phyloP scores from a whole-genome alignment of 2,797 vertebrate species.

The Pseudochromis fuscus region DNA sequence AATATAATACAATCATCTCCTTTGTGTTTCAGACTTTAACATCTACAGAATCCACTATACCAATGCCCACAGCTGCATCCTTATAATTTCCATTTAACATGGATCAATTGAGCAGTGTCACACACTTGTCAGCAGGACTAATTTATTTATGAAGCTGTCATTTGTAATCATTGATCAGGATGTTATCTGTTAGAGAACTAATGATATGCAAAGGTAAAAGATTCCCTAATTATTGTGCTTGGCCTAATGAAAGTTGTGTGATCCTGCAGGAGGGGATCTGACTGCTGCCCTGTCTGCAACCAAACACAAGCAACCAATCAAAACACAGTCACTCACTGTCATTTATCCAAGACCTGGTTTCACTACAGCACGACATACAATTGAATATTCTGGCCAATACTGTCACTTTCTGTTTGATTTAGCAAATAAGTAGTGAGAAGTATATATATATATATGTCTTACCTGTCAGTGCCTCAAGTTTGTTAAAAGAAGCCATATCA shows the following conservation, averaged over 20 bases:
- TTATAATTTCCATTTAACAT: constrained; percentile 82
- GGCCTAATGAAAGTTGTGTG: constrained; percentile 91
- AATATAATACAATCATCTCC: neutral
- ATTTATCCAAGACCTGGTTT: constrained; percentile 19
- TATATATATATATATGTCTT: neutral
- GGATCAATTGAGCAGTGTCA: constrained; percentile 86
- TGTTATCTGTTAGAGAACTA: constrained; percentile 88
- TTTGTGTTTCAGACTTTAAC: neutral
- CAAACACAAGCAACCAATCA: constrained; percentile 17
- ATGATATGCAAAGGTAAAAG: constrained; percentile 91
- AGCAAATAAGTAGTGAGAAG: constrained; percentile 1
- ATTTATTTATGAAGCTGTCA: constrained; percentile 97
- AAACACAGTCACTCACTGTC: neutral
- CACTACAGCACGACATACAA: constrained; percentile 7
- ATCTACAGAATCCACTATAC: constrained; percentile 6
- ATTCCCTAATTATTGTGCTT: constrained; percentile 93
- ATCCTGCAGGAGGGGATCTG: constrained; percentile 86
- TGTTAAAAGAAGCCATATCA: neutral
- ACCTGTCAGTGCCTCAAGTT: neutral
- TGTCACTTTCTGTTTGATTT: constrained; percentile 17
- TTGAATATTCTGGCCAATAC: constrained; percentile 6
- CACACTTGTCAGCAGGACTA: constrained; percentile 88
- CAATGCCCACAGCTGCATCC: neutral
- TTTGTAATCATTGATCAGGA: constrained; percentile 91
- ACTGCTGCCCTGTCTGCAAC: constrained; percentile 79